Evolutionary conservation across 2,797 vertebrate species (phyloP), one percentile per base, ranked within the genome.

Genomic region (Eutrigla gurnardus): DNA sequence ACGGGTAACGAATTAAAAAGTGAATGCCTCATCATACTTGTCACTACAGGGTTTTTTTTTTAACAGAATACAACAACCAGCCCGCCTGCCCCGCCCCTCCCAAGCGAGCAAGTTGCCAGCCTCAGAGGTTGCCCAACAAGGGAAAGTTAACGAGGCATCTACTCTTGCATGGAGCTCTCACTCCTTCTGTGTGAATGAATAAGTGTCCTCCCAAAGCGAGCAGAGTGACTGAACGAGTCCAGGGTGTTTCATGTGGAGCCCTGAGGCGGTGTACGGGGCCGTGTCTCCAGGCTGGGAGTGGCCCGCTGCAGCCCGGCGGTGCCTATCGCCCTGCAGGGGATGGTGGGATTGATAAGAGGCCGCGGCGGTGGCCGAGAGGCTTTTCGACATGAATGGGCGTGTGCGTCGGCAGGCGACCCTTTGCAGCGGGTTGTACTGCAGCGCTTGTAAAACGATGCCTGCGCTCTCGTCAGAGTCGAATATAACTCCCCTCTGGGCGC

Each of bases 291-390:
- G 70, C 82, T 90, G 92, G 93, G 92, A 93, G 93, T 93, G 92
- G 89, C 86, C 80, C 61, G 46, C 85, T 18, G 80, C 80, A 83
- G 84, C 84, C 80, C 18, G 77, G 67, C 81, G 33, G 79, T 78
- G 71, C 86, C 89, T 93, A 94, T 94, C 93, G 81, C 89, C 74
- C 67, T 1, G 63, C 82, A 86, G 88, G 80, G 93, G 88, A 91
- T 90, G 93, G 92, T 70, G 40, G 37, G 36, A 47, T 66, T 92
- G 94, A 95, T 95, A 95, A 95, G 92, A 84, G 65, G 6, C 63
- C n/a, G 77, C n/a, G 80, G 81, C 61, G 6, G 63, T n/a, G 77
- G 67, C 39, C 43, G 47, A 70, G 73, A 3, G 78, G 69, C 25
- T 25, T 25, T 59, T 79, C 61, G 43, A 65, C 73, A 59, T 80